Base-by-base conservation (phyloP, 1,140 invertebrate species). In the Pristionchus pacificus region DNA sequence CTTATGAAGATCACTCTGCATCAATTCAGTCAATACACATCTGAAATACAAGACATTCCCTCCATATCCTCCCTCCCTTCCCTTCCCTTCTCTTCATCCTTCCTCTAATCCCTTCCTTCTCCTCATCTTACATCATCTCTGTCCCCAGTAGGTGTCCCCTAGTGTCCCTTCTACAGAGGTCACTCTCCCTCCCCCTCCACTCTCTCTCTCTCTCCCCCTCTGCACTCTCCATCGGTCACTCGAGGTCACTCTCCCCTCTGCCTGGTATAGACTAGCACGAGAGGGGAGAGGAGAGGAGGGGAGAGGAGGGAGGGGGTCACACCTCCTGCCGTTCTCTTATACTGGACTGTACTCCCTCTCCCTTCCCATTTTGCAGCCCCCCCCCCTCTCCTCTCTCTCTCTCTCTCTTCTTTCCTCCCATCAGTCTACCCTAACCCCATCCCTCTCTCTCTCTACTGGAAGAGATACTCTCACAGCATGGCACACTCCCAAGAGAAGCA, bases 1-100 rank as follows among this genome's bases (percentile, higher is more conserved):
- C 89, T 98, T 98, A 88, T 99, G 96, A 77, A 98, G 89, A 89
- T 99, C 96, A 86, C 93, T 97, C 88, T 98, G 95, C 85, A 98
- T 92, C 78, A 99, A 88, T 88, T 98, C 96, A 62, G 95, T 98
- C 84, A 98, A 94, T 81, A 99, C 94, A 89, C 98, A 98, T 88
- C 95, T 98, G 86, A 81, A 81, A 80, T 58, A 27, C 15, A 57
- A n/a, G 49, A n/a, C n/a, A n/a, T n/a, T n/a, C n/a, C n/a, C n/a
- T n/a, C n/a, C n/a, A n/a, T n/a, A n/a, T n/a, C n/a, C n/a, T n/a
- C n/a, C n/a, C n/a, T n/a, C n/a, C n/a, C n/a, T n/a, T n/a, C n/a
- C n/a, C n/a, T n/a, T n/a, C n/a, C n/a, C n/a, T n/a, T n/a, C n/a
- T n/a, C n/a, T n/a, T n/a, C n/a, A n/a, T n/a, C n/a, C n/a, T n/a